Base-by-base conservation (phyloP, 2,797 vertebrate genomes). In the Odontamblyopus rebecca region DNA sequence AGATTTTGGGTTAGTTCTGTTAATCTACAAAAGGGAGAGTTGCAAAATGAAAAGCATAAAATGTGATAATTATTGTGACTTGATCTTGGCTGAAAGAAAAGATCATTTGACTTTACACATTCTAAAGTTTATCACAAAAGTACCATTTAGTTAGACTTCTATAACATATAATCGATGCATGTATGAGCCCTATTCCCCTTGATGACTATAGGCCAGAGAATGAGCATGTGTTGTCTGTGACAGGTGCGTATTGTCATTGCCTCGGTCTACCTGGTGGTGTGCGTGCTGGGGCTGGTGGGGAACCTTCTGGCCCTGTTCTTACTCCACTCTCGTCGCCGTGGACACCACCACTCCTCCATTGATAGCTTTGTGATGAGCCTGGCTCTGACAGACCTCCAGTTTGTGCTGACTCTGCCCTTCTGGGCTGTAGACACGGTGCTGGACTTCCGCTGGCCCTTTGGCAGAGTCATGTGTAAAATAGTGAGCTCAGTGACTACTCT, bases 371-470 rank as follows among this genome's bases (percentile, higher is more conserved):
- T 94, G 66, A 93, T 94, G 89, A 91, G 88, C 80, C 82, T 94
- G 89, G 90, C 92, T 0, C 77, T 93, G 29, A 93, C 93, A 0
- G 92, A 94, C 80, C 89, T 93, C 54, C 93, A 94, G 84, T 94
- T 95, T 1, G 92, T 95, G 26, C 89, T 92, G 71, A 94, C 90
- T 0, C 75, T 94, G 66, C 94, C 93, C 9, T 95, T 94, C 83
- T 94, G 92, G 92, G 91, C 93, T 0, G 88, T 90, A 77, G 92
- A 94, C 89, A 92, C 89, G 0, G 84, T 83, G 68, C 82, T 93
- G 81, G 94, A 94, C 82, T 94, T 94, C 83, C 89, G 90, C n/a
- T 94, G 94, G 92, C 93, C 94, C 41, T 94, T 93, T 1, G 90
- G 93, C 18, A 66, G 85, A 19, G 70, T 91, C 77, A 92, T 93